Percentiles rank a stretch among this genome's conserved stretches.
These are phyloP conservation scores for Picus viridis DNA, from an alignment of 2,797 vertebrate species.

Conservation along the genomic window DNA sequence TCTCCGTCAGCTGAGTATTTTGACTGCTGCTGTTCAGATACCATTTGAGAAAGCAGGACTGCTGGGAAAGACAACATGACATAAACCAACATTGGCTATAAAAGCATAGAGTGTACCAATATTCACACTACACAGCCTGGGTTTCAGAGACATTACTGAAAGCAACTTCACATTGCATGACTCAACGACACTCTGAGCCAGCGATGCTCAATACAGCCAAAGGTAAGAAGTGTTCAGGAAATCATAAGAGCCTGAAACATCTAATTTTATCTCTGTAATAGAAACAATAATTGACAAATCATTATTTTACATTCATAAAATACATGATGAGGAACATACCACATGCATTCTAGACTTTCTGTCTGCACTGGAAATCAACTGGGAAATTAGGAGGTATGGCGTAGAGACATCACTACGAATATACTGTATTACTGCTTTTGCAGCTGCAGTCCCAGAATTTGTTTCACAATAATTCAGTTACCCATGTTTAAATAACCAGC, in stretches of 20 bases:
- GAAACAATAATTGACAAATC: conserved; percentile 53
- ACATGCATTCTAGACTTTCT: conserved; percentile 60
- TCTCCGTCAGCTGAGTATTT: conserved; percentile 43
- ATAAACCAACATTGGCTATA: conserved; percentile 36
- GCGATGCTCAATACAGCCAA: neutral
- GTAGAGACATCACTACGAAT: conserved; percentile 39
- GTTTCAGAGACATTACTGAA: neutral
- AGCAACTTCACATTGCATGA: neutral
- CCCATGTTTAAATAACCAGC: conserved; percentile 67
- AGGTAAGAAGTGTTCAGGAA: neutral
- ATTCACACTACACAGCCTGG: neutral
- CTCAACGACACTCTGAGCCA: neutral
- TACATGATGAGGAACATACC: conserved; percentile 54
- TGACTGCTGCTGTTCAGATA: conserved; percentile 63
- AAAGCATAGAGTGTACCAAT: conserved; percentile 21
- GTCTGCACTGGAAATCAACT: conserved; percentile 61
- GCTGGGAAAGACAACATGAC: conserved; percentile 64
- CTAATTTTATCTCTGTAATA: conserved; percentile 16
- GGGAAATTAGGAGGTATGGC: conserved; percentile 52
- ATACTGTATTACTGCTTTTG: conserved; percentile 66
- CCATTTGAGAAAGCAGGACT: conserved; percentile 59
- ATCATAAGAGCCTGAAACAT: neutral
- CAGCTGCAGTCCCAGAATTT: conserved; percentile 67
- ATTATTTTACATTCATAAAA: conserved; percentile 52
- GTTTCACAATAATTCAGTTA: conserved; percentile 73